phyloP scores from a whole-genome alignment of 1,140 invertebrate species.

The Halictus rubicundus region DNA sequence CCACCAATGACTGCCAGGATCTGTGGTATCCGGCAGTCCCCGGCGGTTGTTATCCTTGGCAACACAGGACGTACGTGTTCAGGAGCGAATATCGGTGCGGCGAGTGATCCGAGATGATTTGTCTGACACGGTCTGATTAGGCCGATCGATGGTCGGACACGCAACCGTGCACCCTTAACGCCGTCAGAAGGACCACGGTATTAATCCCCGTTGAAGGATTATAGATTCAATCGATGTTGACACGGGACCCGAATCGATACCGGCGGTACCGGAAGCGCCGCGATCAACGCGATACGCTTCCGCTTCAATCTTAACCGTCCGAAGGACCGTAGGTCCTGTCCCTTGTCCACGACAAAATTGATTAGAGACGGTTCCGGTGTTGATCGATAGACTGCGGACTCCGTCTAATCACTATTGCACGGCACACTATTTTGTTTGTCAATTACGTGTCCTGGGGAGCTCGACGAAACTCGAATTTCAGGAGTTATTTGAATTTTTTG shows the following conservation, averaged over 20 bases:
- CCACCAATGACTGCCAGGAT: background rate
- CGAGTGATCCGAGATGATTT: conserved; percentile 33
- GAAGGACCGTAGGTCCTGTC: background rate
- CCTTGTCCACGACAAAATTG: background rate
- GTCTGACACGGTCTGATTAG: conserved; percentile 37
- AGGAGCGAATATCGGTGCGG: background rate
- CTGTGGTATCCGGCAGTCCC: background rate
- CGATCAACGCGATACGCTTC: background rate
- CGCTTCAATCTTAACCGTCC: background rate
- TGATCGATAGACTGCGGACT: too few species aligned
- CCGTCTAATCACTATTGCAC: too few species aligned
- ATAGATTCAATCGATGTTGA: conserved; percentile 35
- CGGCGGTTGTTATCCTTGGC: background rate
- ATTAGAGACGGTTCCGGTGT: too few species aligned
- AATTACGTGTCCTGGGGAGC: too few species aligned
- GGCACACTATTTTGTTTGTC: too few species aligned
- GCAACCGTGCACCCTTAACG: conserved; percentile 62
- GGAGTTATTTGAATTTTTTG: too few species aligned
- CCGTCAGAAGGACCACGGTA: conserved; percentile 6
- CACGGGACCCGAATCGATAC: conserved; percentile 21
- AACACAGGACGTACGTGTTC: background rate
- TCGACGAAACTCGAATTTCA: too few species aligned
- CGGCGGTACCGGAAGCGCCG: too few species aligned
- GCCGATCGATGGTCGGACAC: conserved; percentile 55
- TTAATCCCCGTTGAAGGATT: conserved; percentile 43